Evolutionary conservation across 2,113 vertebrate genomes (phyloP), one percentile per base, ranked within the genome.

Genomic region (Hippocampus guttulatus): DNA sequence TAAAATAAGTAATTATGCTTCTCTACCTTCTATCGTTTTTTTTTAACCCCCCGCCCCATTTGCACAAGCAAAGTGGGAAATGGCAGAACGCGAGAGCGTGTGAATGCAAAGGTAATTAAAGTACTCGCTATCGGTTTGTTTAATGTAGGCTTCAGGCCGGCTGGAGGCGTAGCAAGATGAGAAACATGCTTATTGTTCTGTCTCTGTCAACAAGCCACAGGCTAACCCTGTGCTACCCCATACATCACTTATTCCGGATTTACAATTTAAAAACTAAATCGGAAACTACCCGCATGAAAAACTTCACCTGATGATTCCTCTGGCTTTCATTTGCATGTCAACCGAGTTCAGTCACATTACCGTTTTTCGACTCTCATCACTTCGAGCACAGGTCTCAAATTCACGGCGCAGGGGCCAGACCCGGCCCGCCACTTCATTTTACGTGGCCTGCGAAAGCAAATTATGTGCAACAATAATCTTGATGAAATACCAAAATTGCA

Each of bases 1-100:
- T 90, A 91, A 93, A 93, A 93, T 93, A 93, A 91, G 92, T 92
- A 93, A 93, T 93, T 93, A 92, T 91, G 83, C 84, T 79, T 75
- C 74, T 81, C 83, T 86, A 89, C 88, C 79, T 85, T 83, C 86
- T 79, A 85, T 84, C 82, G 64, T 60, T 21, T 7, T 88, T 84
- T 86, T 84, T 85, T 85, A 87, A 82, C 86, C 33, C 33, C 33
- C 33, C 33, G 1, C 89, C 90, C 91, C 85, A 89, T 91, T 90
- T 91, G 88, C 81, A 75, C 74, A 80, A 80, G 83, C 67, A 27
- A 80, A 81, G 82, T 81, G 81, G 74, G 80, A 85, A 87, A 82
- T 61, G 66, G 78, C 75, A 81, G 85, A 88, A 72, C 70, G 79
- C 80, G 86, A 90, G 88, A 88, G 83, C 75, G 69, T 87, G 85